Evolutionary conservation across 2,888 invertebrate genomes (phyloP).

Genomic region (Eilema depressum): DNA sequence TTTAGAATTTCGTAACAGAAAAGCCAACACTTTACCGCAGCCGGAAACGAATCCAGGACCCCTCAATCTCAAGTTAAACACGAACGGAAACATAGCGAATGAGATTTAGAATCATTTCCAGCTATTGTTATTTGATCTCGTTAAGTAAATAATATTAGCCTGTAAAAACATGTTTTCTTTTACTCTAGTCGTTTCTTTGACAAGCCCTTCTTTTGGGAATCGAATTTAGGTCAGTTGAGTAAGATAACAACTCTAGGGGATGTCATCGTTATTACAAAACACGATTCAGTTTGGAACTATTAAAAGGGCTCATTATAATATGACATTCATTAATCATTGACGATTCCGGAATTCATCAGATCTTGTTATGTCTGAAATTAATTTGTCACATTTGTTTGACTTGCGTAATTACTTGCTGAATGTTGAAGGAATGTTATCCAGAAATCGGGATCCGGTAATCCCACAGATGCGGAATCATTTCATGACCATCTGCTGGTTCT

Average conservation of each 20-base stretch:
- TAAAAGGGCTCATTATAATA: background rate
- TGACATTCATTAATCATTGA: background rate
- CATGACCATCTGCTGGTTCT: too few species aligned
- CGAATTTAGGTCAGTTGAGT: background rate
- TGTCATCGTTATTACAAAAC: background rate
- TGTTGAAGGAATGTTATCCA: too few species aligned
- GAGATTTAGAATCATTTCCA: background rate
- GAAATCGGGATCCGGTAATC: too few species aligned
- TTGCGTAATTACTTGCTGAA: too few species aligned
- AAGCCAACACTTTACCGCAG: background rate
- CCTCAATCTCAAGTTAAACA: background rate
- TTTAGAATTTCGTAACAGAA: background rate
- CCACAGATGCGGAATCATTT: too few species aligned
- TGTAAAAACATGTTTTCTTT: background rate
- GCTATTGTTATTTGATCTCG: background rate
- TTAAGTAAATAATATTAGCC: background rate
- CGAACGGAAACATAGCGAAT: background rate
- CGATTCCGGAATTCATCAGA: background rate
- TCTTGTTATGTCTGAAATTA: background rate
- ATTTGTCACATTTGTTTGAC: too few species aligned
- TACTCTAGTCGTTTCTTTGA: background rate
- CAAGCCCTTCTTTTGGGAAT: slow-evolving; percentile 4
- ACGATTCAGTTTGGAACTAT: background rate
- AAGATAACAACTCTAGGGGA: background rate
- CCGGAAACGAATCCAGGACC: background rate